Percentiles rank a stretch among this genome's conserved stretches.
These are phyloP conservation scores for Parnassius apollo DNA, from an alignment of 2,888 invertebrate species.

Conservation along the genomic window DNA sequence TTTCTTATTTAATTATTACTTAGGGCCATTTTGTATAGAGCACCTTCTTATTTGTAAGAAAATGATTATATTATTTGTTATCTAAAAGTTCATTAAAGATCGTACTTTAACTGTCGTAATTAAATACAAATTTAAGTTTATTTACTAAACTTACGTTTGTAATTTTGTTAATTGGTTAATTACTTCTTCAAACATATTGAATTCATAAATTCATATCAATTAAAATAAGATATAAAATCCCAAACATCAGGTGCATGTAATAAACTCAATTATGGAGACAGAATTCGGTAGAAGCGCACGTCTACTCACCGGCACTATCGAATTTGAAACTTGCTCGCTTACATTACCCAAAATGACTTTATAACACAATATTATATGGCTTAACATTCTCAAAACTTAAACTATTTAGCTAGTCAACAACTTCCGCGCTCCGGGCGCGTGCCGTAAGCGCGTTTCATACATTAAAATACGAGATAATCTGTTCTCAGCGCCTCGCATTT, in stretches of 20 bases:
- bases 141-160: too few species aligned
- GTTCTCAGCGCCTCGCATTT: constrained; percentile 56
- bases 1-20: constrained; percentile 40
- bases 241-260: constrained; percentile 13
- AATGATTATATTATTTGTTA: too few species aligned
- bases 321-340: constrained; percentile 51
- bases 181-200: background rate
- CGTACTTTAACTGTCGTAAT: too few species aligned
- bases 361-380: constrained; percentile 58
- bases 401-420: constrained; percentile 70
- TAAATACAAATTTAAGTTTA: too few species aligned
- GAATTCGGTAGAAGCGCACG: constrained; percentile 26
- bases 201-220: constrained; percentile 2
- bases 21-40: constrained; percentile 6
- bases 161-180: too few species aligned
- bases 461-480: constrained; percentile 48
- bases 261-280: constrained; percentile 18
- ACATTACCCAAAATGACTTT: constrained; percentile 57
- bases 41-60: too few species aligned
- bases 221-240: background rate
- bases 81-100: too few species aligned
- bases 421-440: constrained; percentile 60
- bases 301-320: constrained; percentile 39
- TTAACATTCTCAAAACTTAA: constrained; percentile 48
- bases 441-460: constrained; percentile 52